phyloP scores from a whole-genome alignment of 2,888 invertebrate species.

The Acheta domesticus region DNA sequence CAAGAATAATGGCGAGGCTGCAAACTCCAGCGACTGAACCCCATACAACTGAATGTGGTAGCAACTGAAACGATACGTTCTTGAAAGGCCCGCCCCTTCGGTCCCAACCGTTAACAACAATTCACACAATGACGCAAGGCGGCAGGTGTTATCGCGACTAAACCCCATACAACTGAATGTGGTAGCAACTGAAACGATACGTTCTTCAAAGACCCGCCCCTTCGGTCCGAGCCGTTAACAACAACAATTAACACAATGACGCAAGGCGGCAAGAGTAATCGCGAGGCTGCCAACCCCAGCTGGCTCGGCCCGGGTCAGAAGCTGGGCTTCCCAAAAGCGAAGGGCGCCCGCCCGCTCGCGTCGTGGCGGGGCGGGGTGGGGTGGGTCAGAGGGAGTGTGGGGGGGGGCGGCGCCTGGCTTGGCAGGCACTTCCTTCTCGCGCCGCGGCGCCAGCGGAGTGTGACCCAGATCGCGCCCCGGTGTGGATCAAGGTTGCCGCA shows the following conservation, averaged over 20 bases:
- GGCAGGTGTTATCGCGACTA: not conserved
- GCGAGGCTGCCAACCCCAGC: not conserved
- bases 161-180: too few species aligned
- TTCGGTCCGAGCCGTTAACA: too few species aligned
- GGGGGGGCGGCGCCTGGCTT: not conserved
- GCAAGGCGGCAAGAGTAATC: not conserved
- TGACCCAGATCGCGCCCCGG: not conserved
- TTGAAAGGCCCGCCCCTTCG: too few species aligned
- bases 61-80: too few species aligned
- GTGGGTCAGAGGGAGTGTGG: not conserved
- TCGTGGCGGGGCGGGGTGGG: not conserved
- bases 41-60: too few species aligned
- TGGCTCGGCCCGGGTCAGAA: not conserved
- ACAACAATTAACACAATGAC: too few species aligned
- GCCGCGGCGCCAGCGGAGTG: not conserved
- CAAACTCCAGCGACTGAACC: too few species aligned
- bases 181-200: too few species aligned
- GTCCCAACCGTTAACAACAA: too few species aligned
- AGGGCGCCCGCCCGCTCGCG: not conserved
- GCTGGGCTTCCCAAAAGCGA: not conserved
- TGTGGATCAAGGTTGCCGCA: not conserved
- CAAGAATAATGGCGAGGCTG: too few species aligned
- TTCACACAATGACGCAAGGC: too few species aligned
- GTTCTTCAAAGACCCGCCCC: too few species aligned
- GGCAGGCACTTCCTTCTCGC: not conserved